Evolutionary conservation across 1,140 invertebrate genomes (phyloP).

Genomic region (Stegodyphus dumicola): DNA sequence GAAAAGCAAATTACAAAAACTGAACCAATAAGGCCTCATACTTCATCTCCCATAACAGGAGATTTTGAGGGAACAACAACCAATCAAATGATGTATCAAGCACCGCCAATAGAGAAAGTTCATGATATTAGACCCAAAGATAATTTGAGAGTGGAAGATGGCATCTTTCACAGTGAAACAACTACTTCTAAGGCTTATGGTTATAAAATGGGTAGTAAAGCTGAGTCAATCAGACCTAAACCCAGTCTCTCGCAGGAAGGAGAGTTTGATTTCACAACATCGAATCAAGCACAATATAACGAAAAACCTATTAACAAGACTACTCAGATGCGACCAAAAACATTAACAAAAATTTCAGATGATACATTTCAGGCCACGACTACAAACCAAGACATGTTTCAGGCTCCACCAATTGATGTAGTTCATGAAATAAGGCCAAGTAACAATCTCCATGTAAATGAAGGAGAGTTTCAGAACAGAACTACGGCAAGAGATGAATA

Average conservation of each 20-base stretch:
- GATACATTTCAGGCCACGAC: conserved; percentile 43
- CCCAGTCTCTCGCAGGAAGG: conserved; percentile 67
- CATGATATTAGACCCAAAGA: neutral
- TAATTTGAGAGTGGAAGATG: conserved; percentile 5
- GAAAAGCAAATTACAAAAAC: neutral
- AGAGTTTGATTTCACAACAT: conserved; percentile 68
- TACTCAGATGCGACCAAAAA: conserved; percentile 16
- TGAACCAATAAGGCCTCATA: conserved; percentile 29
- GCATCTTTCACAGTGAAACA: conserved; percentile 13
- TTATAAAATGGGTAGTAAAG: conserved; percentile 41
- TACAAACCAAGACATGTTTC: conserved; percentile 42
- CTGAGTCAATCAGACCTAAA: conserved; percentile 65
- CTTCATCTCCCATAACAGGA: conserved; percentile 18
- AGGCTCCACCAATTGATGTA: conserved; percentile 9
- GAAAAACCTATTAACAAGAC: conserved; percentile 12
- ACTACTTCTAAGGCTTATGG: neutral
- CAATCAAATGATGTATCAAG: conserved; percentile 41
- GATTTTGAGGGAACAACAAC: conserved; percentile 57
- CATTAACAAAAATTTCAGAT: conserved; percentile 23
- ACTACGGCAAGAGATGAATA: conserved; percentile 39
- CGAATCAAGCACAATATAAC: conserved; percentile 32
- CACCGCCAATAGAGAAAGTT: conserved; percentile 12
- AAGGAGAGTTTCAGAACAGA: conserved; percentile 1
- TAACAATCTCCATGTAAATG: conserved; percentile 12
- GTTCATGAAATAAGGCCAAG: conserved; percentile 36